These are phyloP conservation scores for Porites divaricata DNA, from an alignment of 92 coral and sea anemone species.

Conservation along the genomic window DNA sequence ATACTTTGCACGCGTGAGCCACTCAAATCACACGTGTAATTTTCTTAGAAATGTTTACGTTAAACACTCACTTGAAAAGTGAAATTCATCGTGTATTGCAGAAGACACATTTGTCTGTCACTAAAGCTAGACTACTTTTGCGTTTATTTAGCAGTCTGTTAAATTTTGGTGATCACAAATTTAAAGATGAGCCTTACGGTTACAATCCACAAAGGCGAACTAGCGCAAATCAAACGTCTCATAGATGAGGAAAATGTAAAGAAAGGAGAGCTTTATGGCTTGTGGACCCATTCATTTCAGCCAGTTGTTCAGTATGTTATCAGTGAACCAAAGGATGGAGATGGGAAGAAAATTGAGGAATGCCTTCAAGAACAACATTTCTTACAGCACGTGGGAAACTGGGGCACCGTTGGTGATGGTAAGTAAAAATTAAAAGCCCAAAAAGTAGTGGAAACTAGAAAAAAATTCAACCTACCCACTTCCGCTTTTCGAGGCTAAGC, in stretches of 20 bases:
- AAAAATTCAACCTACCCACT: background rate
- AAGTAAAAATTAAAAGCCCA: background rate
- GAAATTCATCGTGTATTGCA: background rate
- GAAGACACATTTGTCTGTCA: background rate
- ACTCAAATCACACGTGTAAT: background rate
- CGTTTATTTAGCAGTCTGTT: background rate
- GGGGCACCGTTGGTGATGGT: conserved; percentile 44
- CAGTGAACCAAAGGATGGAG: conserved; percentile 4
- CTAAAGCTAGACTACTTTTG: background rate
- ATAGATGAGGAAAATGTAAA: background rate
- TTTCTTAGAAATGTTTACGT: conserved; percentile 38
- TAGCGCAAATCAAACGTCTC: conserved; percentile 45
- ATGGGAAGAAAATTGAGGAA: background rate
- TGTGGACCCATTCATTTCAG: conserved; percentile 71
- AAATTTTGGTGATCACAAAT: background rate
- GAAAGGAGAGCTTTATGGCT: conserved; percentile 54
- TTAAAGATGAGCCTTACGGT: conserved; percentile 49
- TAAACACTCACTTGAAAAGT: background rate
- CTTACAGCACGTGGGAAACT: conserved; percentile 56
- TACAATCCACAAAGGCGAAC: conserved; percentile 65
- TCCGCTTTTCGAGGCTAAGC: background rate
- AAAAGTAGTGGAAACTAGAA: background rate
- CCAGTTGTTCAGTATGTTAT: conserved; percentile 65
- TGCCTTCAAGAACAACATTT: conserved; percentile 32
- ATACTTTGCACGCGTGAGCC: no score